Percentiles rank a stretch among this genome's conserved stretches.
These are phyloP conservation scores for Nibea albiflora DNA, from an alignment of 2,113 vertebrate genomes.

Conservation along the genomic window DNA sequence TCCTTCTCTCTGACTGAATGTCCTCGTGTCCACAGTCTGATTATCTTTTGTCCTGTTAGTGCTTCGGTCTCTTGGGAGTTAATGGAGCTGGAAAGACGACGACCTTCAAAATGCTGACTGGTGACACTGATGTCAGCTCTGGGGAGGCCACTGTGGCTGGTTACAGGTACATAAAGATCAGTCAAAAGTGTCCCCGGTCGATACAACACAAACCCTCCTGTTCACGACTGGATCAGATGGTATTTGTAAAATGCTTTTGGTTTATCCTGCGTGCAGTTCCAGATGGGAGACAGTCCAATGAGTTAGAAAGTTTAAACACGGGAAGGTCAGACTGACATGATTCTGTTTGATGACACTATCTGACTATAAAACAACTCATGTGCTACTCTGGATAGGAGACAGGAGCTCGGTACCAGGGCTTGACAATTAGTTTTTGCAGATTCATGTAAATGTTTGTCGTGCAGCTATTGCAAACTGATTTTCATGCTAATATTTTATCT, in stretches of 20 bases:
- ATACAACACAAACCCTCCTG: not conserved
- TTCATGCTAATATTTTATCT: not conserved
- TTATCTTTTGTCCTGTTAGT: constrained; percentile 81
- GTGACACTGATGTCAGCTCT: constrained; percentile 90
- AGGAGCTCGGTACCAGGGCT: not conserved
- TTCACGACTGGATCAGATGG: not conserved
- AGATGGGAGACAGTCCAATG: constrained; percentile 33
- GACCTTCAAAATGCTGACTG: constrained; percentile 97
- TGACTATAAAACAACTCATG: constrained; percentile 32
- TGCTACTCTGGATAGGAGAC: not conserved
- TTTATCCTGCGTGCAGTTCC: constrained; percentile 27
- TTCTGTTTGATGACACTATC: constrained; percentile 18
- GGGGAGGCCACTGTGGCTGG: constrained; percentile 92
- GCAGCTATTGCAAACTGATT: not conserved
- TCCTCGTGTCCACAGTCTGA: not conserved
- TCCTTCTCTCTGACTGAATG: not conserved
- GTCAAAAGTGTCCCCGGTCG: not conserved
- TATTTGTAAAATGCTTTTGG: constrained; percentile 15
- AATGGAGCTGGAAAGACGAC: constrained; percentile 97
- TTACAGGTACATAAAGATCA: constrained; percentile 85
- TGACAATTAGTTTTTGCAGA: constrained; percentile 18
- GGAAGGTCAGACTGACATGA: constrained; percentile 37
- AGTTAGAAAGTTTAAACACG: constrained; percentile 18
- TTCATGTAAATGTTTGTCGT: not conserved
- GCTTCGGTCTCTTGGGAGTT: constrained; percentile 96